Percentiles rank a stretch among this genome's conserved stretches.
phyloP scores from a whole-genome alignment of 2,888 invertebrate species.

The Rhingia campestris region DNA sequence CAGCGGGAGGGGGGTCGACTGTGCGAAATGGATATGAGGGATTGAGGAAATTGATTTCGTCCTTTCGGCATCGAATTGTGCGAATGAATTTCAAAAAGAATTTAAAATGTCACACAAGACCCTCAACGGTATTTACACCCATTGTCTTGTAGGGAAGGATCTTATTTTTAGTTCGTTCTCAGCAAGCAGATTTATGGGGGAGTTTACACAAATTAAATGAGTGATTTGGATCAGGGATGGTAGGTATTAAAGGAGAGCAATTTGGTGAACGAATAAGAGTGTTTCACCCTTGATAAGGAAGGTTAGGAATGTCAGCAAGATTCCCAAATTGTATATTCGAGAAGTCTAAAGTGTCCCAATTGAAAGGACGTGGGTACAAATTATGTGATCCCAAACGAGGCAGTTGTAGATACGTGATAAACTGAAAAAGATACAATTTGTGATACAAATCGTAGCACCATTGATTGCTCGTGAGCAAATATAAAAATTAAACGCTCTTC shows the following conservation, averaged over 20 bases:
- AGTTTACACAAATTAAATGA: slow-evolving; percentile 34
- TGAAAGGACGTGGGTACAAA: no score
- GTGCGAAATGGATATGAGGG: slow-evolving; percentile 59
- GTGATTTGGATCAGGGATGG: slow-evolving; percentile 19
- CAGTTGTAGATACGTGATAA: no score
- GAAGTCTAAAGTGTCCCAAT: no score
- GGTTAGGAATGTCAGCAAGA: no score
- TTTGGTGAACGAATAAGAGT: background rate
- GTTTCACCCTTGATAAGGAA: background rate
- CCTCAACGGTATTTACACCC: slow-evolving; percentile 39
- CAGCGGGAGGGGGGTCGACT: background rate
- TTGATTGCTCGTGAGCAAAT: no score
- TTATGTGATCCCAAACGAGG: no score
- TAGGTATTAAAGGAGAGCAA: background rate
- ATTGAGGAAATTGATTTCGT: slow-evolving; percentile 69
- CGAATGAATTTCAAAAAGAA: slow-evolving; percentile 47
- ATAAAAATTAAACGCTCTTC: no score
- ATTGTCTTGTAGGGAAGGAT: slow-evolving; percentile 12
- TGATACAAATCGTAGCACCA: no score
- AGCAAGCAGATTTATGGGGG: slow-evolving; percentile 26
- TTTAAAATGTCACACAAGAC: slow-evolving; percentile 32
- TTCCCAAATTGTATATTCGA: no score
- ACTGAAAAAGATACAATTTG: background rate
- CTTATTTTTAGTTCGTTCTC: background rate
- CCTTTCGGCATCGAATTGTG: slow-evolving; percentile 31